Evolutionary conservation across 1,140 invertebrate genomes (phyloP).

Genomic region (Aethina tumida): DNA sequence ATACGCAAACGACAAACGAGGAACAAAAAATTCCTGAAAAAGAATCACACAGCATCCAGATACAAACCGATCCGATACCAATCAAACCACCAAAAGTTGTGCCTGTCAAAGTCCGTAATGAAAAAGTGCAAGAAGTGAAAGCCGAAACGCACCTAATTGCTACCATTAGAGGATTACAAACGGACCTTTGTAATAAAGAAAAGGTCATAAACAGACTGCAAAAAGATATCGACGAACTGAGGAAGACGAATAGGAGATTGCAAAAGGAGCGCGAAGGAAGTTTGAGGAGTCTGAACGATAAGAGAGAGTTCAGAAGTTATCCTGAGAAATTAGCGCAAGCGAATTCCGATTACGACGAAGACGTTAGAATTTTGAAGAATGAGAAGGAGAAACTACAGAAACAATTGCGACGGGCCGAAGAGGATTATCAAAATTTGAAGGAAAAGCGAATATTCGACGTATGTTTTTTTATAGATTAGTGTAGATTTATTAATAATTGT

Average conservation of each 20-base stretch:
- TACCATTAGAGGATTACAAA: conserved; percentile 64
- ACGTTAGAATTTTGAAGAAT: conserved; percentile 49
- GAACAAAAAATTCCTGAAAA: conserved; percentile 26
- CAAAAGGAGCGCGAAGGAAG: conserved; percentile 64
- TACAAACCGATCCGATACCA: conserved; percentile 21
- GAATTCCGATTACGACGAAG: conserved; percentile 37
- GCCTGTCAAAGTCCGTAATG: conserved; percentile 7
- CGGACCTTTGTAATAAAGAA: conserved; percentile 61
- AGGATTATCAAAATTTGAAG: conserved; percentile 58
- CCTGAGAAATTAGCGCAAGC: conserved; percentile 33
- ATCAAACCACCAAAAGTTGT: conserved; percentile 11
- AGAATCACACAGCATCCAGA: conserved; percentile 20
- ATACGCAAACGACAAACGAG: conserved; percentile 29
- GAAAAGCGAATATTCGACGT: conserved; percentile 66
- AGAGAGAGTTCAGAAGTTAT: conserved; percentile 31
- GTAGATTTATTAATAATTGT: neutral
- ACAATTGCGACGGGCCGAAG: conserved; percentile 36
- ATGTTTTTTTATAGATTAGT: conserved; percentile 31
- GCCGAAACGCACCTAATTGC: conserved; percentile 66
- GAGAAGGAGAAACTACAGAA: conserved; percentile 49
- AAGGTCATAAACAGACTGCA: conserved; percentile 56
- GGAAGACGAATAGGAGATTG: conserved; percentile 60
- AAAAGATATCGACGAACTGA: conserved; percentile 61
- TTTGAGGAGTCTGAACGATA: conserved; percentile 32
- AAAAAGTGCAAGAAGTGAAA: conserved; percentile 35